phyloP scores from a whole-genome alignment of 2,113 vertebrate species.

The Oxygymnocypris stewartii region DNA sequence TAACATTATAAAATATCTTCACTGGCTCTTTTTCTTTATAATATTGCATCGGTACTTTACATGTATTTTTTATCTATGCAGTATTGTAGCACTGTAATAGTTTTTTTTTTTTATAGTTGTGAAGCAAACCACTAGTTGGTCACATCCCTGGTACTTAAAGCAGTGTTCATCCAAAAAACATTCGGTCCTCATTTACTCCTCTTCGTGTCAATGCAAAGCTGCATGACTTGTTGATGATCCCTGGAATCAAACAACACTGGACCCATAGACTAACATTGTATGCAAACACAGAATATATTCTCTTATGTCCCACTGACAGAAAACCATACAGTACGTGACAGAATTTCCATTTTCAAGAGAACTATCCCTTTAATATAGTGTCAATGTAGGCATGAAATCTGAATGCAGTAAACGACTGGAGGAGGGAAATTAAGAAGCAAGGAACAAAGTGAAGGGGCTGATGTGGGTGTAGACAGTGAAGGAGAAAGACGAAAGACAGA shows the following conservation, averaged over 20 bases:
- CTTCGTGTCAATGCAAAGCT: not conserved
- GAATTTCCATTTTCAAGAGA: not conserved
- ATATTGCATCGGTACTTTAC: not conserved
- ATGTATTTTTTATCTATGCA: not conserved
- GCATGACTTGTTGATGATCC: not conserved
- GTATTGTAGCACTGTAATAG: not conserved
- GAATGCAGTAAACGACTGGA: not conserved
- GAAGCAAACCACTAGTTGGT: not conserved
- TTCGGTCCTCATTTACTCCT: not conserved
- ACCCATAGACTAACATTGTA: not conserved
- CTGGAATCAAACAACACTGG: not conserved
- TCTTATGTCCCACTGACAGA: not conserved
- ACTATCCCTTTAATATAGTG: not conserved
- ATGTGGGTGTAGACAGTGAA: not conserved
- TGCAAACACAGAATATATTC: not conserved
- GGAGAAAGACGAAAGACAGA: constrained; percentile 35
- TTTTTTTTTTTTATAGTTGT: not conserved
- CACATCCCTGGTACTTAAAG: not conserved
- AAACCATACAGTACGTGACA: not conserved
- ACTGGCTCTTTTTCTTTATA: not conserved
- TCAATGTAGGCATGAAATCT: not conserved
- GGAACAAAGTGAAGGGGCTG: constrained; percentile 4
- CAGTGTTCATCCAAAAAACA: not conserved
- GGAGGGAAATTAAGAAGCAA: not conserved
- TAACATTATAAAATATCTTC: not conserved